Evolutionary conservation across 2,113 vertebrate genomes (phyloP), one percentile per base, ranked within the genome.

Genomic region (Rhipidura dahli): DNA sequence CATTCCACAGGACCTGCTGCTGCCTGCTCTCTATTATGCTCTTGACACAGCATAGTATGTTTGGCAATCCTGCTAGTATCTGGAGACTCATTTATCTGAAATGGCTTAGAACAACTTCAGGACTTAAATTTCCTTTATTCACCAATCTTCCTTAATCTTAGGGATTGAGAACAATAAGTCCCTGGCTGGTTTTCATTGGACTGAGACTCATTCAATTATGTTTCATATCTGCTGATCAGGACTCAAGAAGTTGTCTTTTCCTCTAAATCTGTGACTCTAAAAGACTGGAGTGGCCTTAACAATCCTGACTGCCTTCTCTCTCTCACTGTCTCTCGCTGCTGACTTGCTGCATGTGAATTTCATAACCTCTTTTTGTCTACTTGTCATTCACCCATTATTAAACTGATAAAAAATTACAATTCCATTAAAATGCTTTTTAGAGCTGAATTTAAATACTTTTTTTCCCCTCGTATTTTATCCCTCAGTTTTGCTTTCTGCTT

Each of bases 141-240:
- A 42, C 71, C 68, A 44, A 80, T 95, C 75, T 93, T 57, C 56
- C n/a, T 63, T 93, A 89, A 92, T 94, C 90, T 89, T 84, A 71
- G 44, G 75, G 86, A 87, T 88, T 95, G 93, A 91, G 78, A 68
- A 87, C 3, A 1, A 27, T 82, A 93, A 94, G 92, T 93, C 80
- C 86, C 68, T 47, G 0, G 22, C 76, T 82, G 89, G 26, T 51
- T 93, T 94, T 91, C 93, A 82, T 90, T 86, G 78, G 44, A 40
- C 47, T 60, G 60, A 87, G 72, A 56, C 19, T 91, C 80, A 92
- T 89, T 81, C 69, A 77, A 26, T 93, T 92, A 71, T 81, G 60
- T 92, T 94, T 64, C 60, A n/a, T 0, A 6, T 89, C 65, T 88
- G 57, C 85, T 84, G 70, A 61, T 40, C 47, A 78, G 51, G 21